Evolutionary conservation across 2,797 vertebrate genomes (phyloP), one percentile per base, ranked within the genome.

Genomic region (Schizopygopsis pylzovi): DNA sequence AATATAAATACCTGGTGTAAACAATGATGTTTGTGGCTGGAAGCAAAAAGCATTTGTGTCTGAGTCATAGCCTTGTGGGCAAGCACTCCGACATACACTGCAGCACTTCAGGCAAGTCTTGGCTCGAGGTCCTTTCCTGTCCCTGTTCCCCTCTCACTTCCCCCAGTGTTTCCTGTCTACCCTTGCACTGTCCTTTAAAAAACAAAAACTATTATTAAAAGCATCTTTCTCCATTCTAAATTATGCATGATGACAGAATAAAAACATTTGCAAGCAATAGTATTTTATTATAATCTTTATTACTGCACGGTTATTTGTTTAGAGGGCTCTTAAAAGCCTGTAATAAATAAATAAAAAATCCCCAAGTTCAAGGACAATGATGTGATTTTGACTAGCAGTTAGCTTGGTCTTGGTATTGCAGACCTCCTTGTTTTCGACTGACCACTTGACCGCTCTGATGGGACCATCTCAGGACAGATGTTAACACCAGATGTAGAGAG

Each of bases 401-500:
- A 78, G 9, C 33, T 54, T 78, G 28, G 1, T 9, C 18, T 4
- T 18, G 47, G 9, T 63, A 37, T 56, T 7, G 18, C 41, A 45
- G 52, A 63, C 49, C 11, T 47, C 4, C 4, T 12, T 54, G 16
- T 11, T 43, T n/a, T 47, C 33, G 4, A 25, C 6, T 33, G 52
- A 41, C 49, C 65, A n/a, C 28, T 79, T 47, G 49, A 79, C 25
- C 25, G 4, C 82, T 77, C 47, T 68, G 41, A 37, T 20, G 7
- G 8, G 33, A 37, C 79, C 41, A 78, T 54, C 37, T 56, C 28
- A 65, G 61, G 73, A 28, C 61, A 41, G 59, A 77, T 77, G 63
- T 76, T 63, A 63, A 65, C 15, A 65, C 20, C 59, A 25, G 82
- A 45, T 84, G 73, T 77, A 77, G 68, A 43, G 72, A 52, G 9